Conservation (phyloP, 2,113 vertebrate species). For the Geococcyx californianus region DNA sequence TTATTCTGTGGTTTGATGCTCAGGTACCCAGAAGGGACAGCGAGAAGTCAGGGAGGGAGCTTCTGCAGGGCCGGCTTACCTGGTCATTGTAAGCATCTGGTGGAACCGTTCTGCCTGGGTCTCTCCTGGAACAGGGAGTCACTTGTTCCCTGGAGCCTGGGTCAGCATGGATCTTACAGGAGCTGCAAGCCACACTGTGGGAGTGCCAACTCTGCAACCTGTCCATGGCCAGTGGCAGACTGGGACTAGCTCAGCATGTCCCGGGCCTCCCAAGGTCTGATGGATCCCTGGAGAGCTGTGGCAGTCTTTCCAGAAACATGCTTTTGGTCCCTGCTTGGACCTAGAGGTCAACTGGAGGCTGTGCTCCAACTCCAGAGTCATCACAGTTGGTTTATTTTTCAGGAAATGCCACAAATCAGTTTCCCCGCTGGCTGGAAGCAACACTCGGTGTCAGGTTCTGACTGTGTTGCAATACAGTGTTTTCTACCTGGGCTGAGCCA, state of each 20-base stretch:
- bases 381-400: neutral
- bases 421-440: neutral
- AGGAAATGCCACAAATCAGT: conserved; percentile 3
- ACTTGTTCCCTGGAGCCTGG: rapidly evolving
- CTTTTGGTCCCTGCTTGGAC: neutral
- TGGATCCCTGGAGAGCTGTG: neutral
- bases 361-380: neutral
- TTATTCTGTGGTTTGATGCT: neutral
- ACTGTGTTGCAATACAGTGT: conserved; percentile 11
- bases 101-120: neutral
- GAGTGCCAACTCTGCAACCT: neutral
- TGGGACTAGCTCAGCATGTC: neutral
- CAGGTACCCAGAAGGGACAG: neutral
- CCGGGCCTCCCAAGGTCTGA: neutral
- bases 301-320: neutral
- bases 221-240: rapidly evolving
- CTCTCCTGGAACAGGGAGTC: neutral
- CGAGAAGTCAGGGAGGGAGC: neutral
- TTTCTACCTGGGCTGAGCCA: conserved; percentile 35
- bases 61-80: neutral
- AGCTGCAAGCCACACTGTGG: neutral
- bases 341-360: neutral
- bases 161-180: neutral
- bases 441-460: neutral
- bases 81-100: neutral